These are phyloP conservation scores for Poicephalus gulielmi DNA, from an alignment of 2,113 vertebrate species.

Conservation along the genomic window DNA sequence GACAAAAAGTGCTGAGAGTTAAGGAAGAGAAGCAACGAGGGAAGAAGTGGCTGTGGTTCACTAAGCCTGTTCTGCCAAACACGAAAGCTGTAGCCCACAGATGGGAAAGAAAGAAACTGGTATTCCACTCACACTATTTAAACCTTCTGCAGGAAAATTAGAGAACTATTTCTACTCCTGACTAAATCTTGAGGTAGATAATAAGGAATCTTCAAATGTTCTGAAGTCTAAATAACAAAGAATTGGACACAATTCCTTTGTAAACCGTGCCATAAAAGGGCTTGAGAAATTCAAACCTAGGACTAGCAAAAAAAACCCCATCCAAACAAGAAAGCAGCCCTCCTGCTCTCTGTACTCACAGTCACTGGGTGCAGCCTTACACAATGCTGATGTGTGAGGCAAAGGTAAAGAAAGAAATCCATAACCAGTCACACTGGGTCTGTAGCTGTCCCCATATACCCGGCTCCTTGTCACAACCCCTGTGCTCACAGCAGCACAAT, in stretches of 20 bases:
- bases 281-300: background rate
- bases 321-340: fast-evolving
- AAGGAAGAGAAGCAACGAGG: fast-evolving
- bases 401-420: background rate
- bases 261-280: background rate
- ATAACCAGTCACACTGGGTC: fast-evolving
- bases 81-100: background rate
- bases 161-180: background rate
- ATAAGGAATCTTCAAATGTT: background rate
- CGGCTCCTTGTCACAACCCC: background rate
- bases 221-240: background rate
- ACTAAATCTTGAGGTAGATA: background rate
- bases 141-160: background rate
- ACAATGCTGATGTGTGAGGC: fast-evolving
- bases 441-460: fast-evolving
- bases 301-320: background rate
- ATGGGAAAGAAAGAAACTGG: background rate
- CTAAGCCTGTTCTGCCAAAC: background rate
- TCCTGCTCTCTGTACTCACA: background rate
- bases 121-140: background rate
- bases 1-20: background rate
- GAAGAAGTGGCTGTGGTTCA: background rate
- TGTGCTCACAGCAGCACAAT: fast-evolving
- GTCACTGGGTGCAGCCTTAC: fast-evolving
- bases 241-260: background rate